Percentiles rank a stretch among this genome's conserved stretches.
Evolutionary conservation across 2,888 invertebrate species (phyloP).

Genomic region (Resseliella maxima): DNA sequence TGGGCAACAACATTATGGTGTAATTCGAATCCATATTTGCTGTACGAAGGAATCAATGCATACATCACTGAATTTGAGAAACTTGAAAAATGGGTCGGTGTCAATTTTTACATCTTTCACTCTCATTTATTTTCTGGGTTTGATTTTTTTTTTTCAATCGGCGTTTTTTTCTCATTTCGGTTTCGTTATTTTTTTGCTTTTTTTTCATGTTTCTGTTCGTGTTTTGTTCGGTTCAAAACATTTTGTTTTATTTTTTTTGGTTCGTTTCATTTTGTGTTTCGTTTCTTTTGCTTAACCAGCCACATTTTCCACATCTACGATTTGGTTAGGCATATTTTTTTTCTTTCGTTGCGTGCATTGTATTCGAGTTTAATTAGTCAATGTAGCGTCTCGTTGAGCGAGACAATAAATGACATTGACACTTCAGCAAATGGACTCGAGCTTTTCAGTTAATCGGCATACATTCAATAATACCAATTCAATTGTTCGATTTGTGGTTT

Average conservation of each 20-base stretch:
- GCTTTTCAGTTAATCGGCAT: not conserved
- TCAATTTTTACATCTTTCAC: conserved; percentile 56
- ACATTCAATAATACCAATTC: not conserved
- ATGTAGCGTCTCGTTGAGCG: not conserved
- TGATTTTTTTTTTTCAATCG: not conserved
- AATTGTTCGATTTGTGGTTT: not conserved
- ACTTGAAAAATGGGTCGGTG: conserved; percentile 74
- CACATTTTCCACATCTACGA: too few species aligned
- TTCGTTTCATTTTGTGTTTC: too few species aligned
- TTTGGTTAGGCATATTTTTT: too few species aligned
- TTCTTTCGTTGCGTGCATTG: too few species aligned
- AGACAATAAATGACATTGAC: conserved; percentile 17
- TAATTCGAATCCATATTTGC: conserved; percentile 84
- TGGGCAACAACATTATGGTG: conserved; percentile 92
- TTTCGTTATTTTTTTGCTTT: not conserved
- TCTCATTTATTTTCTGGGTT: not conserved
- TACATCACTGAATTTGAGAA: conserved; percentile 84
- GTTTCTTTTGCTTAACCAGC: too few species aligned
- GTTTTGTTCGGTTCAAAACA: too few species aligned
- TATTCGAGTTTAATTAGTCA: not conserved
- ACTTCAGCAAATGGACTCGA: conserved; percentile 3
- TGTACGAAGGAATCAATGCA: conserved; percentile 88
- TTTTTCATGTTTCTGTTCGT: too few species aligned
- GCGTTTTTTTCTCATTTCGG: not conserved
- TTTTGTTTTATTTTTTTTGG: too few species aligned